phyloP scores from a whole-genome alignment of 2,113 vertebrate species.

The Dromiciops gliroides region DNA sequence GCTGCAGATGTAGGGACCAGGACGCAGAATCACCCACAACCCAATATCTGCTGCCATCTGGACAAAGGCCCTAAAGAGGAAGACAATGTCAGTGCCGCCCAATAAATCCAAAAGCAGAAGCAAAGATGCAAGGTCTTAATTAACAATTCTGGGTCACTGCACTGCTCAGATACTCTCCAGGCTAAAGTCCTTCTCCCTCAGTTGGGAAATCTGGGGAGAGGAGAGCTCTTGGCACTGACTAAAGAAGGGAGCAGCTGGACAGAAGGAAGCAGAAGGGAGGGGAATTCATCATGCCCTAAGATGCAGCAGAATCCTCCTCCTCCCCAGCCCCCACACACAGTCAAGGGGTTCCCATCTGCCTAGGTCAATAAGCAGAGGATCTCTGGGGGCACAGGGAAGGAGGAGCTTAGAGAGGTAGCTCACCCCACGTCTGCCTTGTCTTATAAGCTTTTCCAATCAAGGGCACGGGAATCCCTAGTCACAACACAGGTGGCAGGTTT shows the following conservation, averaged over 20 bases:
- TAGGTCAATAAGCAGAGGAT: too few relatives aligned
- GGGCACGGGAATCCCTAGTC: background rate
- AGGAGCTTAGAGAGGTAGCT: background rate
- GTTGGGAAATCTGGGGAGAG: background rate
- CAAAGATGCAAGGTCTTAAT: too few relatives aligned
- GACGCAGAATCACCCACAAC: slow-evolving; percentile 92
- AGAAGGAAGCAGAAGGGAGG: background rate
- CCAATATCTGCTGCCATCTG: slow-evolving; percentile 85
- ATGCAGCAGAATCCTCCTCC: background rate
- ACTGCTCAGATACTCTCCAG: background rate
- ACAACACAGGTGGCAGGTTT: background rate
- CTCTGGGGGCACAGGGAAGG: background rate
- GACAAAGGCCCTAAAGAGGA: slow-evolving; percentile 86
- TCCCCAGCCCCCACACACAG: background rate
- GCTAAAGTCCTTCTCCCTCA: background rate
- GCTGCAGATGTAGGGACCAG: slow-evolving; percentile 92
- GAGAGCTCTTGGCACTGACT: background rate
- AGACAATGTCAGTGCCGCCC: background rate
- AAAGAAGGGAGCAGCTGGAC: background rate
- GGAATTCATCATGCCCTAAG: background rate
- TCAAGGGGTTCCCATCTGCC: background rate
- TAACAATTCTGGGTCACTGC: background rate
- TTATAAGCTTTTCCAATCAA: background rate
- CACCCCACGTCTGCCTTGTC: background rate
- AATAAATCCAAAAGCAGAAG: background rate